Percentiles rank a stretch among this genome's conserved stretches.
Conservation (phyloP, 1,140 invertebrate genomes). For the Pogonomyrmex barbatus region DNA sequence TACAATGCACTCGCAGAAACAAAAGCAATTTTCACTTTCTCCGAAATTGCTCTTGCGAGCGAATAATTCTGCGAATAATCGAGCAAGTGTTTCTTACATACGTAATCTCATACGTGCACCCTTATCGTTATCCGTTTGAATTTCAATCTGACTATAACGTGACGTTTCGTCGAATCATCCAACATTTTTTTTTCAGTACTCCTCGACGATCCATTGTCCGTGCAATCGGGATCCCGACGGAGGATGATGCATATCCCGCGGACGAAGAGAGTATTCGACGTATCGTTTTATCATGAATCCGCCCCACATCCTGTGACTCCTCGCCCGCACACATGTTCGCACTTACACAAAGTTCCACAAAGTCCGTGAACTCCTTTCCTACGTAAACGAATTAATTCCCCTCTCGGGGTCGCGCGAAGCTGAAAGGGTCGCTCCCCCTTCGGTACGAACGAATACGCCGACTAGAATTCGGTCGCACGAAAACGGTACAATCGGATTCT, state of each 20-base stretch:
- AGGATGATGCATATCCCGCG: conserved; percentile 51
- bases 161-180: neutral
- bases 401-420: conserved; percentile 14
- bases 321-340: neutral
- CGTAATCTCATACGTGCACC: too few relatives aligned
- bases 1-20: neutral
- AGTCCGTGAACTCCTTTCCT: conserved; percentile 53
- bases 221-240: neutral
- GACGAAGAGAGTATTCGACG: conserved; percentile 46
- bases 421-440: conserved; percentile 59
- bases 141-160: too few relatives aligned
- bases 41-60: neutral
- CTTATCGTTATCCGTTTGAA: too few relatives aligned
- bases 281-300: conserved; percentile 60
- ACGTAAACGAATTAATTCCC: conserved; percentile 71
- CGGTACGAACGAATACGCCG: neutral
- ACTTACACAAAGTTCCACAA: neutral
- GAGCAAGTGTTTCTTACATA: too few relatives aligned
- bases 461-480: conserved; percentile 22
- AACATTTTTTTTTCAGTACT: neutral
- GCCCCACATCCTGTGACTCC: conserved; percentile 69
- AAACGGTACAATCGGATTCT: neutral
- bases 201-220: conserved; percentile 26
- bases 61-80: conserved; percentile 4
- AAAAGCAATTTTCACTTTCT: conserved; percentile 9